Percentiles rank a stretch among this genome's conserved stretches.
phyloP scores from a whole-genome alignment of 2,888 invertebrate genomes.

The Meandrusa payeni region DNA sequence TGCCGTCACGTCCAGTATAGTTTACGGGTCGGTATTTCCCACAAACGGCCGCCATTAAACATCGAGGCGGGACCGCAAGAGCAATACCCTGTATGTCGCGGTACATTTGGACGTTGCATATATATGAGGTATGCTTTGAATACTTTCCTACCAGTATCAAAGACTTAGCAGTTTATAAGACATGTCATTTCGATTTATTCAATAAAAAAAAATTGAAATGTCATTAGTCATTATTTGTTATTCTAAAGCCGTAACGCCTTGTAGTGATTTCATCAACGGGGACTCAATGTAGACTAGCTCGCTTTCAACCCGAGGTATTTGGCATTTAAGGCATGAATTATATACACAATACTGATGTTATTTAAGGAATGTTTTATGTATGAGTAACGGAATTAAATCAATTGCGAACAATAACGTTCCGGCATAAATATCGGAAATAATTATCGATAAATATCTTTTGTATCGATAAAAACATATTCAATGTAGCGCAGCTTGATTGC shows the following conservation, averaged over 20 bases:
- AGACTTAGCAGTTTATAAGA: background rate
- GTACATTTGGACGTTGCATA: slow-evolving; percentile 19
- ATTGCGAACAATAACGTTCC: no score
- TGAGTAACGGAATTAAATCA: no score
- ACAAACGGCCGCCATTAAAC: slow-evolving; percentile 34
- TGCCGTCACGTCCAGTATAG: slow-evolving; percentile 43
- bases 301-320: background rate
- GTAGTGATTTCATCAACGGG: background rate
- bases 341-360: no score
- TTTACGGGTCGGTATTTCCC: slow-evolving; percentile 45
- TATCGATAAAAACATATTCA: no score
- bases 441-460: no score
- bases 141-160: slow-evolving; percentile 1
- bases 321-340: slow-evolving; percentile 4
- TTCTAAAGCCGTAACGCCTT: background rate
- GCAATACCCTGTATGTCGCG: slow-evolving; percentile 36
- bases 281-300: background rate
- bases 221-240: slow-evolving; percentile 5
- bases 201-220: background rate
- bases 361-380: no score
- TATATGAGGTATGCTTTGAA: slow-evolving; percentile 10
- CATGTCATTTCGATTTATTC: background rate
- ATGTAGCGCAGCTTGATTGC: no score
- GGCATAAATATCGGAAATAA: no score
- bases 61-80: slow-evolving; percentile 33